Evolutionary conservation across 2,888 invertebrate genomes (phyloP), one percentile per base, ranked within the genome.

Genomic region (Protonemura montana): DNA sequence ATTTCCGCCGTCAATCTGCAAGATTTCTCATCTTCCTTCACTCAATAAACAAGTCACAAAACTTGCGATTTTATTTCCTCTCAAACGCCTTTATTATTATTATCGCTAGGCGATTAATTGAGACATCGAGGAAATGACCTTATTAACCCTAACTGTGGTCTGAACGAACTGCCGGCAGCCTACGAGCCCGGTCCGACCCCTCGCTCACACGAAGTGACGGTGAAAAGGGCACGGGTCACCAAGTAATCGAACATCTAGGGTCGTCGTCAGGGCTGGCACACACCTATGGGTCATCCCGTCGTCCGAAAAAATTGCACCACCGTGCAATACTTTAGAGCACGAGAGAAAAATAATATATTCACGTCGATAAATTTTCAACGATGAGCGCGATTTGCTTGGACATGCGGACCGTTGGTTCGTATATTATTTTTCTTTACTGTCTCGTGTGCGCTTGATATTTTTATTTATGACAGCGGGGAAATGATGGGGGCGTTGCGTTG

Each of bases 211-310:
- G 59, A 59, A 59, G 13, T 3, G 59, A 10, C 59, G 59, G 16
- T 59, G 59, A 59, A 10, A 59, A 59, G 59, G 59, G 59, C 59
- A 59, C 59, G 59, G 59, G 59, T 59, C 59, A 59, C 59, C 59
- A 21, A 13, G 59, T 13, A 59, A 59, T 59, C 59, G 59, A 41
- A 59, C 59, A 2, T 10, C 13, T 10, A 3, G 59, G 59, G 59
- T 59, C 59, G 59, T 59, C 59, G 21, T 59, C 59, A 59, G 59
- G 59, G 59, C 59, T 21, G 16, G 59, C 21, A 10, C 59, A 59
- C 59, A 59, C 6, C 59, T 59, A 2, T 10, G 16, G 16, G 21
- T 59, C 59, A 13, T n/a, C n/a, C n/a, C n/a, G n/a, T 41, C 59
- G 59, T 59, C 59, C 21, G 59, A 59, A 59, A 59, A 41, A 59